These are phyloP conservation scores for Salticus scenicus DNA, from an alignment of 2,888 invertebrate species.

Conservation along the genomic window DNA sequence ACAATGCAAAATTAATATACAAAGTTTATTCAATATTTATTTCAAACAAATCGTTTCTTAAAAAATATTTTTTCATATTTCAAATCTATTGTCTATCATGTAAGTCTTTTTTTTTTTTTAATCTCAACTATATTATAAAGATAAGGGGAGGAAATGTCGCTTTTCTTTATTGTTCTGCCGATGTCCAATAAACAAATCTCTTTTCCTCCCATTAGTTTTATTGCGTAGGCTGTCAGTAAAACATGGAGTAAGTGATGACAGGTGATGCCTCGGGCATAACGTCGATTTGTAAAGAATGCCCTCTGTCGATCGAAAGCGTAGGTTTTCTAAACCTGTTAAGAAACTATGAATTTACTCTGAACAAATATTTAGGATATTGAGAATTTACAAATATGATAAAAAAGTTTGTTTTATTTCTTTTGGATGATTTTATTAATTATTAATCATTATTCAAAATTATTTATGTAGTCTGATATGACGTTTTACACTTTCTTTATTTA, in stretches of 20 bases:
- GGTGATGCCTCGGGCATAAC: constrained; percentile 36
- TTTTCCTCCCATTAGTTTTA: constrained; percentile 46
- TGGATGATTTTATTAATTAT: constrained; percentile 4
- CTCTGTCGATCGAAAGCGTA: constrained; percentile 35
- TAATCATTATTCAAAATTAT: no score
- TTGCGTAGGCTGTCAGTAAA: constrained; percentile 38
- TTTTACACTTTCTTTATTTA: no score
- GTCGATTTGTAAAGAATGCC: constrained; percentile 23
- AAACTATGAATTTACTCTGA: constrained; percentile 4
- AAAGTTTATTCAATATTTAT: no score
- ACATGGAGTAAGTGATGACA: constrained; percentile 35
- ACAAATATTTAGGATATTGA: neutral
- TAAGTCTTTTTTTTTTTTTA: no score
- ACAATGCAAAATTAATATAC: no score
- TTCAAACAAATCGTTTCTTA: no score
- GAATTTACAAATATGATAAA: neutral
- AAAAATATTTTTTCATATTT: no score
- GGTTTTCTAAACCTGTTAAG: constrained; percentile 42
- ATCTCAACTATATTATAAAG: no score
- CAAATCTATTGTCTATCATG: no score
- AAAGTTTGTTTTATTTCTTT: neutral
- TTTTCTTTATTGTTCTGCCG: constrained; percentile 28
- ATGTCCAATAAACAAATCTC: constrained; percentile 55
- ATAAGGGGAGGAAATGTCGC: no score
- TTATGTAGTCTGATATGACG: no score